Evolutionary conservation across 2,113 vertebrate species (phyloP), one percentile per base, ranked within the genome.

Genomic region (Alosa alosa): DNA sequence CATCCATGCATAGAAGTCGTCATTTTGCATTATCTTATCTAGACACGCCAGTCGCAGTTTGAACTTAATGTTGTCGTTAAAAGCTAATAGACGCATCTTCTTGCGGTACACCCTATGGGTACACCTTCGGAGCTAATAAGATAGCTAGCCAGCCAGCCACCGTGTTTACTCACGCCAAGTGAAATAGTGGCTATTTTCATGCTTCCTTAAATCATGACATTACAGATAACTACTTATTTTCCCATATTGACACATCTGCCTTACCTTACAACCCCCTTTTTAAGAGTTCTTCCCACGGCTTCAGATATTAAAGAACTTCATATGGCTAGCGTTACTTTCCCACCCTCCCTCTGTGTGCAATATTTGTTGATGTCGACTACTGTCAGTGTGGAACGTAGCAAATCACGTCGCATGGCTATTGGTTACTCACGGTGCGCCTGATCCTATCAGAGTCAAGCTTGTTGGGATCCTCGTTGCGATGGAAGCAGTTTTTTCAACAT

Each of bases 361-460:
- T 78, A 31, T 36, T 36, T 39, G 72, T 78, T 78, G 31, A 68
- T 78, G 72, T 39, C 1, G 7, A 7, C 15, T 17, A 60, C 50
- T 52, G 50, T 52, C 25, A 72, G n/a, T 39, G 72, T 78, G 11
- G 31, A 20, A 22, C 1, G 60, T n/a, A 64, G 15, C 11, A 31
- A 39, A 36, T 36, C 10, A 78, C 72, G 72, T 78, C 1, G 13
- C 13, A 17, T 36, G 31, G 31, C 72, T 36, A 78, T 78, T 78
- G 72, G 72, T 39, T 78, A 9, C 10, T 17, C 13, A 13, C 13
- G 13, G 72, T 39, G 72, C 31, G 10, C 72, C 8, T 39, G 17
- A 31, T 78, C 72, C 72, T 78, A 78, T 78, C 72, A 78, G 72
- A 78, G 10, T 41, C 10, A 11, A 78, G 72, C 31, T 78, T 78